Conservation (phyloP, 2,888 invertebrate genomes). For the Lithophane semibrunnea region DNA sequence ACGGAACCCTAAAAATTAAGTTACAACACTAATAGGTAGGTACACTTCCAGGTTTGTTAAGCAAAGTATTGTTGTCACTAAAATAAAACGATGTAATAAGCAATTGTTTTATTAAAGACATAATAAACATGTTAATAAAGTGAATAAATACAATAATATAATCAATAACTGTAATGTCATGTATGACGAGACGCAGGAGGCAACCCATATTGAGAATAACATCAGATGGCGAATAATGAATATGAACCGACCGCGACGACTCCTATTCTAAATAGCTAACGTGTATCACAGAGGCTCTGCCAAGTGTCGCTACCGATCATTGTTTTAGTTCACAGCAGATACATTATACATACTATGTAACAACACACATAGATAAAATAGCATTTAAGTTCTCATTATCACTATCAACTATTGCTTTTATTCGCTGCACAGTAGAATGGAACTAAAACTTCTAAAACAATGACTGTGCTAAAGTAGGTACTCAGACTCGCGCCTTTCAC, state of each 20-base stretch:
- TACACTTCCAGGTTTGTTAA: neutral
- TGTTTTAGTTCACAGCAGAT: constrained; percentile 65
- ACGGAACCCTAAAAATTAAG: too few relatives aligned
- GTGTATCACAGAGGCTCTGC: constrained; percentile 87
- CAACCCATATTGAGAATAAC: constrained; percentile 78
- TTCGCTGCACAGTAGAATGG: constrained; percentile 55
- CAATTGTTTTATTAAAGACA: constrained; percentile 90
- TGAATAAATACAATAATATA: constrained; percentile 89
- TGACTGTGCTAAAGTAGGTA: constrained; percentile 52
- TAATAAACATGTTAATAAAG: constrained; percentile 90
- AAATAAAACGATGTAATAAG: constrained; percentile 81
- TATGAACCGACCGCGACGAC: constrained; percentile 78
- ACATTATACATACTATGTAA: constrained; percentile 61
- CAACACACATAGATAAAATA: constrained; percentile 57
- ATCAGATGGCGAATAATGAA: constrained; percentile 77
- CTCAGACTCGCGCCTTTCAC: constrained; percentile 63
- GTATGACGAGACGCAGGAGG: constrained; percentile 80
- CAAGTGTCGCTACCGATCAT: constrained; percentile 74
- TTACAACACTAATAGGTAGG: neutral
- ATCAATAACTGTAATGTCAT: constrained; percentile 82
- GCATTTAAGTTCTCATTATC: constrained; percentile 51
- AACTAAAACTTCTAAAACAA: constrained; percentile 59
- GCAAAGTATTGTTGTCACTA: constrained; percentile 15
- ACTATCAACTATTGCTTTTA: constrained; percentile 62
- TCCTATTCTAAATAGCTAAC: constrained; percentile 82